Percentiles rank a stretch among this genome's conserved stretches.
These are phyloP conservation scores for Dicerorhinus sumatrensis DNA, from an alignment of 2,113 vertebrate genomes.

Conservation along the genomic window DNA sequence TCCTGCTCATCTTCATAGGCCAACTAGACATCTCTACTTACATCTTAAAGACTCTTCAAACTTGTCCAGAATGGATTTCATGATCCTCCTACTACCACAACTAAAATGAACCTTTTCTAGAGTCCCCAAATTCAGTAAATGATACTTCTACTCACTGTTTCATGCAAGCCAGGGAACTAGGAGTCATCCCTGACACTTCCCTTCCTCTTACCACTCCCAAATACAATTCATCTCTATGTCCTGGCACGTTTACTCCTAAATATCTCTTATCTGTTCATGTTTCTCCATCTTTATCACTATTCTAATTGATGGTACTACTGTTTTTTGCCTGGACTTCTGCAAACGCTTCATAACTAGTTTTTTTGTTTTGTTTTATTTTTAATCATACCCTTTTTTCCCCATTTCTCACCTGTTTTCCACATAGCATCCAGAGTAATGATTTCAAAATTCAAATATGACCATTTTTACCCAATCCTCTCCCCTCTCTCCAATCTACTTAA, in stretches of 20 bases:
- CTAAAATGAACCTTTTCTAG: background rate
- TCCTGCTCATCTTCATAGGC: background rate
- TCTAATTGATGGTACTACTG: background rate
- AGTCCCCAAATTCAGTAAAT: background rate
- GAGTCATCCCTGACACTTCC: background rate
- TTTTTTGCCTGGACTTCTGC: background rate
- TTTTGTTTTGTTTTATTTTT: background rate
- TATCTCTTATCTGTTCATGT: background rate
- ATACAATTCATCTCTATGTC: background rate
- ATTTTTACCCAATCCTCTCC: background rate
- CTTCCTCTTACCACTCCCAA: background rate
- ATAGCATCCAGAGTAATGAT: background rate
- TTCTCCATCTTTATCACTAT: background rate
- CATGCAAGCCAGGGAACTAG: background rate
- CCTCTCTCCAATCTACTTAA: background rate
- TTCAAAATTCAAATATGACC: constrained; percentile 10
- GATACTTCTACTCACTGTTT: background rate
- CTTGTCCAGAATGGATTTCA: background rate
- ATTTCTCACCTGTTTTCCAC: background rate
- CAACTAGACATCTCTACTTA: background rate
- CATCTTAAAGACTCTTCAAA: background rate
- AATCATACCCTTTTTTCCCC: background rate
- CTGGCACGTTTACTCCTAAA: background rate
- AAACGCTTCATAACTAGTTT: background rate
- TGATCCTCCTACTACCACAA: background rate